Evolutionary conservation across 2,797 vertebrate species (phyloP), one percentile per base, ranked within the genome.

Genomic region (Gephyroberyx darwinii): DNA sequence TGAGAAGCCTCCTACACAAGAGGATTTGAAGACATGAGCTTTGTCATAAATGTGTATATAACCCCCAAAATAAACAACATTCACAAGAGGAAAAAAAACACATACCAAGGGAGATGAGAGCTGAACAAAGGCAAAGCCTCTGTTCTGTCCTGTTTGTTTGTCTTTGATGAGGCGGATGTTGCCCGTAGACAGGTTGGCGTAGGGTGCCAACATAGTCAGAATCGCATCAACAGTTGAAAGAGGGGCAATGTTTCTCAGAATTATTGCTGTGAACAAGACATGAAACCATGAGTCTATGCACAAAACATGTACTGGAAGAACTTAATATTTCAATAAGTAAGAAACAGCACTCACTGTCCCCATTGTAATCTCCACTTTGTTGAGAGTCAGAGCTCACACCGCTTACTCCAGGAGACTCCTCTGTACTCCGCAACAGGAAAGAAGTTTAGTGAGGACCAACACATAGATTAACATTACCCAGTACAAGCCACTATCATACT

Each of bases 101-200:
- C 90, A 88, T 87, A 98, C 97, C 95, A 97, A 89, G 39, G 95
- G 95, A 71, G 97, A 97, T 20, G 96, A 95, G 71, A 98, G 93
- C 84, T 97, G 96, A 50, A 97, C 95, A 78, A 98, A 98, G 0
- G 96, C 96, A 78, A 98, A 98, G 55, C 96, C 96, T 87, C 96
- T 91, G 60, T 98, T 98, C 65, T 96, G 95, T 35, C 97, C 95
- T 0, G 96, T 98, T 83, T 96, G 96, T 69, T 96, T 96, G 90
- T 98, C 95, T 90, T 98, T 98, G 88, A 98, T 97, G 68, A 98
- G 95, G 45, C 96, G 94, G 84, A 98, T 95, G 65, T 98, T 97
- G 81, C 95, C 92, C 12, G 94, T 91, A 5, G 95, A 94, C 77
- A 98, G 90, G 69, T 96, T 96, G 0, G 95, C 96, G 17, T 96